These are phyloP conservation scores for Formica selysi DNA, from an alignment of 1,140 invertebrate genomes.

Conservation along the genomic window DNA sequence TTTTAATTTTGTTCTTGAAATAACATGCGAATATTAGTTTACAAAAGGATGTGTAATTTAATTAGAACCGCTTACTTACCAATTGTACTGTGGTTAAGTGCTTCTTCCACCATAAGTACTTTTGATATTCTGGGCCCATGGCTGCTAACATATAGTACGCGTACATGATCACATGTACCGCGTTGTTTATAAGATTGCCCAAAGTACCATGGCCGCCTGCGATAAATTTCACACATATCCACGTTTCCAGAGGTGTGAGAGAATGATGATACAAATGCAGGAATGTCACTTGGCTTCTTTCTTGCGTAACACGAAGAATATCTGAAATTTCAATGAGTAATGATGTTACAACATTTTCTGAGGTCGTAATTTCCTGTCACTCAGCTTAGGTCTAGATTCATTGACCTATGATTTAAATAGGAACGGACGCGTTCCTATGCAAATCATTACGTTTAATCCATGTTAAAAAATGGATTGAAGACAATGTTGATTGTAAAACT, in stretches of 20 bases:
- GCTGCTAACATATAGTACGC: conserved; percentile 96
- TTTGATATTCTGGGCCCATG: conserved; percentile 96
- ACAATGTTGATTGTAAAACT: conserved; percentile 8
- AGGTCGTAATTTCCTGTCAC: conserved; percentile 7
- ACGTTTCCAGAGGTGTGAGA: conserved; percentile 97
- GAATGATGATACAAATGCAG: conserved; percentile 98
- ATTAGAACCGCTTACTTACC: conserved; percentile 88
- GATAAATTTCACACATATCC: conserved; percentile 98
- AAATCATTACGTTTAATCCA: background rate
- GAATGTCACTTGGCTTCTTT: conserved; percentile 97
- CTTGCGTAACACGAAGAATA: conserved; percentile 96
- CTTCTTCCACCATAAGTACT: conserved; percentile 98
- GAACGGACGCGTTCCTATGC: background rate
- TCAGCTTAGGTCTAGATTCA: conserved; percentile 4
- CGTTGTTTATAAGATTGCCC: conserved; percentile 96
- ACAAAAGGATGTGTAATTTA: background rate
- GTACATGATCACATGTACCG: conserved; percentile 98
- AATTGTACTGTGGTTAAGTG: conserved; percentile 96
- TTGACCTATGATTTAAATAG: conserved; percentile 12
- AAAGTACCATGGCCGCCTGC: conserved; percentile 97
- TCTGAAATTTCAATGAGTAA: conserved; percentile 83
- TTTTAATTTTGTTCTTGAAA: background rate
- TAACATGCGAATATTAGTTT: background rate
- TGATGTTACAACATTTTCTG: background rate
- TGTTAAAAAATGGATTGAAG: background rate